Percentiles rank a stretch among this genome's conserved stretches.
These are phyloP conservation scores for Charadrius vociferus DNA, from an alignment of 2,113 vertebrate genomes.

Conservation along the genomic window DNA sequence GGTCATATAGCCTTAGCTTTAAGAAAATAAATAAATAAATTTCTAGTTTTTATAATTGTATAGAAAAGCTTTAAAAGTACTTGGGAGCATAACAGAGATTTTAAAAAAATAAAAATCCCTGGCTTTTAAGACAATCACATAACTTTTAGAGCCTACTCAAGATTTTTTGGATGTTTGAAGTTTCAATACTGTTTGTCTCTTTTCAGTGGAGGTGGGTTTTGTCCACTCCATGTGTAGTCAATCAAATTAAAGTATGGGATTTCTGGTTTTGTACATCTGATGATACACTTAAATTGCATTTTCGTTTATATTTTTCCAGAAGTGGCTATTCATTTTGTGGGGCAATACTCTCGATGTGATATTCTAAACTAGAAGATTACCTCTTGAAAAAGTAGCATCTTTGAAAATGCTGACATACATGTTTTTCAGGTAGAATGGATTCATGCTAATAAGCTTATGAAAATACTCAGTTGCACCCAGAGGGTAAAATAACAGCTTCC, in stretches of 20 bases:
- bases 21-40: background rate
- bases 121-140: background rate
- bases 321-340: slow-evolving; percentile 14
- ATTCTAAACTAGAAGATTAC: slow-evolving; percentile 1
- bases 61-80: background rate
- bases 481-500: background rate
- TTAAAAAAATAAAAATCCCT: background rate
- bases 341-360: background rate
- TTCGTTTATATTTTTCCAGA: slow-evolving; percentile 10
- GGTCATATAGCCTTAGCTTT: background rate
- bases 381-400: slow-evolving; percentile 6
- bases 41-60: background rate
- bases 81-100: background rate
- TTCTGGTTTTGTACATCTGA: background rate
- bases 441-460: background rate
- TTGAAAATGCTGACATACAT: slow-evolving; percentile 25
- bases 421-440: slow-evolving; percentile 20
- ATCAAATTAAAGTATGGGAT: background rate
- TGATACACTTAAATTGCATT: background rate
- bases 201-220: background rate
- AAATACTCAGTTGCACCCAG: background rate
- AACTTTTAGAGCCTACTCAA: background rate
- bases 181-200: background rate
- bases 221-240: background rate
- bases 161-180: background rate